phyloP scores from a whole-genome alignment of 2,888 invertebrate genomes.

The Mesorhabditis belari region DNA sequence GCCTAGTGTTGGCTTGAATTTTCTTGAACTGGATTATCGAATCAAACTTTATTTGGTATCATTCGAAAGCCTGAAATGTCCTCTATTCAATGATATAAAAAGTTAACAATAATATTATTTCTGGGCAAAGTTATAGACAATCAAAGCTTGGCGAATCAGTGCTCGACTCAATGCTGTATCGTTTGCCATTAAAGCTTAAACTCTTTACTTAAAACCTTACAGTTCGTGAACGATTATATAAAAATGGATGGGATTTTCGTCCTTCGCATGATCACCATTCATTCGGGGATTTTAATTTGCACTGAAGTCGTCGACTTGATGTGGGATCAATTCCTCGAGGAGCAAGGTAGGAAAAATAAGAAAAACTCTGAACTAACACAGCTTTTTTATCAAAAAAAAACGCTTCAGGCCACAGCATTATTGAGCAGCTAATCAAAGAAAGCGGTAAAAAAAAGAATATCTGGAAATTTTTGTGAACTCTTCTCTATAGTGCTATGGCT shows the following conservation, averaged over 20 bases:
- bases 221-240: slow-evolving; percentile 47
- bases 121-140: too few relatives aligned
- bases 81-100: too few relatives aligned
- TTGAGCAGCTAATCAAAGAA: background rate
- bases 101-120: too few relatives aligned
- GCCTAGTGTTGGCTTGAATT: too few relatives aligned
- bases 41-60: too few relatives aligned
- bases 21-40: too few relatives aligned
- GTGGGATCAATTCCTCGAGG: slow-evolving; percentile 47
- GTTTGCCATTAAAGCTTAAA: slow-evolving; percentile 3
- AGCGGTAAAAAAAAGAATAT: too few relatives aligned
- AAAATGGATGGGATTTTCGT: slow-evolving; percentile 53
- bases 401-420: background rate
- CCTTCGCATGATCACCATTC: slow-evolving; percentile 49
- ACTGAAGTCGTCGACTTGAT: slow-evolving; percentile 45
- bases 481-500: too few relatives aligned
- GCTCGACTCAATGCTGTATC: slow-evolving; percentile 4
- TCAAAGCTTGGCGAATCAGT: too few relatives aligned
- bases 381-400: background rate
- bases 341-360: slow-evolving; percentile 18
- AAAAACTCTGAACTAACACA: background rate
- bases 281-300: slow-evolving; percentile 41
- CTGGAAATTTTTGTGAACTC: too few relatives aligned
- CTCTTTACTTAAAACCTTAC: slow-evolving; percentile 4
- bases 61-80: too few relatives aligned